Conservation (phyloP, 2,797 vertebrate species). For the Phrynocephalus vlangalii region DNA sequence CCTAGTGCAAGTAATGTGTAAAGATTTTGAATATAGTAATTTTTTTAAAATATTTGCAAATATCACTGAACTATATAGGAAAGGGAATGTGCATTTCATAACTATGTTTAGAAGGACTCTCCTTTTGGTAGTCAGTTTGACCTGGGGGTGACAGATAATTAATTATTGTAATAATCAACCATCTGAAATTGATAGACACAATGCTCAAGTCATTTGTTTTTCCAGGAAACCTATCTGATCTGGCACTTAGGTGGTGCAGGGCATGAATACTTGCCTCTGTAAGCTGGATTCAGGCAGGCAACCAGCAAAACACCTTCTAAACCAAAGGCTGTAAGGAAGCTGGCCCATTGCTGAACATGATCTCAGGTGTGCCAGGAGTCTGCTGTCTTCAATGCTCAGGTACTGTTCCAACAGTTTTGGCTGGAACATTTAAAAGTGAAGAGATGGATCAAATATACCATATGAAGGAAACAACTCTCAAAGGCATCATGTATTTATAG, state of each 20-base stretch:
- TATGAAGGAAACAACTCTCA: not conserved
- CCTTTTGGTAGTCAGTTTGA: not conserved
- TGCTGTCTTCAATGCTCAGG: conserved; percentile 91
- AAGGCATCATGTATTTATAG: not conserved
- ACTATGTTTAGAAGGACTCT: not conserved
- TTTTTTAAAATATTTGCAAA: not conserved
- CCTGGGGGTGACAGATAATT: no score
- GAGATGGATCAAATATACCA: conserved; percentile 20
- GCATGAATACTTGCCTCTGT: conserved; percentile 84
- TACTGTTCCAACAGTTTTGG: conserved; percentile 96
- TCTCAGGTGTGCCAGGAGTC: conserved; percentile 89
- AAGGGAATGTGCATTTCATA: not conserved
- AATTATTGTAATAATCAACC: not conserved
- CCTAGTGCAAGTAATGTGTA: not conserved
- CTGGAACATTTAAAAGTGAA: conserved; percentile 73
- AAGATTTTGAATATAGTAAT: not conserved
- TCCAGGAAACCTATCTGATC: not conserved
- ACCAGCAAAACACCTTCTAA: conserved; percentile 92
- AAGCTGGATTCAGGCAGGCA: conserved; percentile 95
- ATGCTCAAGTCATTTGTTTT: not conserved
- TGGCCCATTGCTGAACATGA: conserved; percentile 79
- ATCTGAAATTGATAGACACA: not conserved
- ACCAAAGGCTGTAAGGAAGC: conserved; percentile 93
- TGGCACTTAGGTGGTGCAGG: not conserved
- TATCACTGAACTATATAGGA: not conserved